Evolutionary conservation across 2,888 invertebrate genomes (phyloP).

Genomic region (Apotomis turbidana): DNA sequence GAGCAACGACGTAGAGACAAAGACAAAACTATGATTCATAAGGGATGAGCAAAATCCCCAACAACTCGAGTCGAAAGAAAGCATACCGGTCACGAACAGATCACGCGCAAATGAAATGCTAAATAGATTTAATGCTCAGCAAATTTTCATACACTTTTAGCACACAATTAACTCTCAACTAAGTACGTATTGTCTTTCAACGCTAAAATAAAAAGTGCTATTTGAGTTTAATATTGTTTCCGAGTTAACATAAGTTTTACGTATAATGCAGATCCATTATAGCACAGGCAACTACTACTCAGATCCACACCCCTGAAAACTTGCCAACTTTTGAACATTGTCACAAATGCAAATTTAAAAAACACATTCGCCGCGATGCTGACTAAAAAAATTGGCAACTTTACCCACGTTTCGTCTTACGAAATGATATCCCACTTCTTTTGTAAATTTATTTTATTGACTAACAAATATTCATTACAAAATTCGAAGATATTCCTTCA

Average conservation of each 20-base stretch:
- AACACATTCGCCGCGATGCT: conserved; percentile 21
- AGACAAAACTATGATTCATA: too few species aligned
- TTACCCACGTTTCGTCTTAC: conserved; percentile 18
- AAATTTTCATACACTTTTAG: too few species aligned
- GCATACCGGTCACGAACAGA: too few species aligned
- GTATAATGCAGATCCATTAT: conserved; percentile 23
- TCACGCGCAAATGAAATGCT: too few species aligned
- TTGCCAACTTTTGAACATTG: conserved; percentile 36
- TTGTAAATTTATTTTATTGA: conserved; percentile 20
- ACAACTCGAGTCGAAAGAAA: too few species aligned
- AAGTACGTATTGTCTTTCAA: neutral
- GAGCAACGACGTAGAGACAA: too few species aligned
- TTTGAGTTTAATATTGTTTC: neutral
- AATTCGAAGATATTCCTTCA: conserved; percentile 13
- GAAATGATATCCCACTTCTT: conserved; percentile 10
- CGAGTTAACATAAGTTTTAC: conserved; percentile 8
- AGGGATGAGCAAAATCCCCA: too few species aligned
- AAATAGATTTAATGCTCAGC: too few species aligned
- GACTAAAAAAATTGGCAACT: conserved; percentile 34
- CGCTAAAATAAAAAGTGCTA: neutral
- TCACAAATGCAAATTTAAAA: conserved; percentile 35
- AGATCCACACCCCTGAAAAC: conserved; percentile 21
- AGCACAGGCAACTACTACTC: conserved; percentile 18
- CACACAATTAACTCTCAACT: too few species aligned
- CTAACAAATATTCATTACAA: conserved; percentile 7